Conservation (phyloP, 1,140 invertebrate genomes). For the Akabosia matsudoensis region DNA sequence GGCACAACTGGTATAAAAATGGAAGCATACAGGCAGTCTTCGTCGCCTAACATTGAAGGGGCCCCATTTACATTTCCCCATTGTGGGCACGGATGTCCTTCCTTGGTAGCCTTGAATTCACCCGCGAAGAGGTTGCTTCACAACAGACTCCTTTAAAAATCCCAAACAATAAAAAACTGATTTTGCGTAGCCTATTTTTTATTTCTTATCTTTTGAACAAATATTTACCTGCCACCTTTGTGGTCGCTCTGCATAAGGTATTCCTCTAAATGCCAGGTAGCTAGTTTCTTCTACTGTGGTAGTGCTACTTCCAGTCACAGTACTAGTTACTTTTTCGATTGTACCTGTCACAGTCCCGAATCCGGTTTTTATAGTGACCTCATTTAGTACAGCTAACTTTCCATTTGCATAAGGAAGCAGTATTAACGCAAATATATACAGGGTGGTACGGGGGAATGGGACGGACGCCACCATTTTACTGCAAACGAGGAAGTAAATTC, state of each 20-base stretch:
- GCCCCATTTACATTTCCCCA: neutral
- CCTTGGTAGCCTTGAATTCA: neutral
- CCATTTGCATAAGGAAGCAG: neutral
- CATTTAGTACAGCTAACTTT: neutral
- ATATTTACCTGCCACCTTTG: conserved; percentile 4
- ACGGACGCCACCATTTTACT: too few relatives aligned
- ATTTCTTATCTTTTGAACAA: too few relatives aligned
- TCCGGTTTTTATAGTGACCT: neutral
- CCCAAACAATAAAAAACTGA: neutral
- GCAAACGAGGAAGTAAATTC: too few relatives aligned
- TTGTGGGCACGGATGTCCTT: neutral
- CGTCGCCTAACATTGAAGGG: neutral
- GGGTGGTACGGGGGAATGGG: too few relatives aligned
- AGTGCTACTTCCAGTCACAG: neutral
- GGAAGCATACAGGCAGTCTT: neutral
- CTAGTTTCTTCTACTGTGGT: neutral
- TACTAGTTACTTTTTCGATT: neutral
- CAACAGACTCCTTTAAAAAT: neutral
- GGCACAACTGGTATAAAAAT: neutral
- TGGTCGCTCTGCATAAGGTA: neutral
- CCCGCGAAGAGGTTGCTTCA: neutral
- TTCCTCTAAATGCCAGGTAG: neutral
- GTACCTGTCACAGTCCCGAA: neutral
- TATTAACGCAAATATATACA: neutral
- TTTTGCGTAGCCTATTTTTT: neutral